Evolutionary conservation across 2,113 vertebrate species (phyloP), one percentile per base, ranked within the genome.

Genomic region (Tupaia chinensis): DNA sequence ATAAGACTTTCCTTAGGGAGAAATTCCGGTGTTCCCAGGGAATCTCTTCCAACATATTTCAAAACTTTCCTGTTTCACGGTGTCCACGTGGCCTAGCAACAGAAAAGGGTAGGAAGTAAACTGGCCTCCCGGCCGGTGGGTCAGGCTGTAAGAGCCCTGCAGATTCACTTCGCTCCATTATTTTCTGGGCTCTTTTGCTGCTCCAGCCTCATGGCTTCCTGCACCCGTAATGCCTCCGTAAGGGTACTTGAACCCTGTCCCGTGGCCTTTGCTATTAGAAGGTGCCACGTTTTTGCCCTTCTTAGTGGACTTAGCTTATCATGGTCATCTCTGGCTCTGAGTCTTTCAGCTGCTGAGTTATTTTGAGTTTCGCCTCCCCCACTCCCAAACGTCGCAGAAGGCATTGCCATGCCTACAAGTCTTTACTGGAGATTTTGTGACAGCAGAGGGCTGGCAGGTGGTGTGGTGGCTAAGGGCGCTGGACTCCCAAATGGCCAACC

Each of bases 21-120:
- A 58, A 89, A 89, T 92, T 89, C 83, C 61, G 68, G 20, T 85
- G 11, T 88, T 95, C 89, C 91, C n/a, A 34, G 44, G 77, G 73
- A 68, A 95, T 74, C 9, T 44, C 81, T 69, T 81, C 34, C 81
- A 92, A 92, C 54, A 74, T 14, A 25, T n/a, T 74, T 87, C 11
- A 72, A 85, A 93, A 72, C 20, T 85, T 86, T 76, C 29, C 25
- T 32, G 83, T 86, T 92, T 84, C 15, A 0, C 66, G 32, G n/a
- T 53, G 11, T 93, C 20, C 12, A 19, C 7, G 25, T 77, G 44
- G 7, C 56, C 32, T 44, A 89, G 81, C n/a, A 88, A 79, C 19
- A 76, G 68, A 65, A 32, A 34, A 82, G 44, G 83, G 11, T 15
- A 10, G 53, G 80, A 68, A 65, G 6, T 32, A 77, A 77, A 72